Base-by-base conservation (phyloP, 2,797 vertebrate species). In the Vultur gryphus region DNA sequence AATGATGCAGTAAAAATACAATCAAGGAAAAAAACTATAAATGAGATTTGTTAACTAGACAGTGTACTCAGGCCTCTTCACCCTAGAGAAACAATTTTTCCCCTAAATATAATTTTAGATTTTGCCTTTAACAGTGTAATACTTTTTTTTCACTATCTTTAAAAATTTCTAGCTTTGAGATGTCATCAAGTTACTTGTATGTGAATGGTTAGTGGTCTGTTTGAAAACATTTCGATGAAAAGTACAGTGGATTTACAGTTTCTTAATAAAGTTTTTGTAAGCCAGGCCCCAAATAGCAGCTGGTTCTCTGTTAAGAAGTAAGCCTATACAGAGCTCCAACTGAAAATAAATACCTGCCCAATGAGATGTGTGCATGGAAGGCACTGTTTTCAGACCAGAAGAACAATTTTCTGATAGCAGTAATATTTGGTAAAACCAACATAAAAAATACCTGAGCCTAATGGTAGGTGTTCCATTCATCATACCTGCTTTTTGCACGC, bases 281-380 rank as follows among this genome's bases (percentile, higher is more conserved):
- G 69, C n/a, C 33, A 71, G 57, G 11, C n/a, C 44, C 29, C 51
- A 77, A 66, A 76, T 4, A 82, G 55, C 64, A 90, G 44, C 52
- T 79, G 66, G 24, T 73, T 76, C 46, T 91, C 80, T 12, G 16
- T 79, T 69, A 76, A 54, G 20, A 80, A 81, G 48, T 66, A 55
- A 86, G 46, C 31, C 55, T 62, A 17, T 44, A 58, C 26, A 46
- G 29, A 78, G 55, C 44, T 80, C 64, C 64, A 87, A 2, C 13
- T 44, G 77, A 84, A 94, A 97, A 82, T 16, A 90, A 82, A 75
- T 61, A 79, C 33, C 51, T 76, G 77, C 28, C 62, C 67, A 82
- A 29, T 0, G 0, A 61, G 35, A 55, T 9, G 16, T 37, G 44
- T 84, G 35, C 39, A 88, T 1, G 3, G 46, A 71, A 76, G 28